Evolutionary conservation across 2,797 vertebrate genomes (phyloP).

Genomic region (Enteromius anoplus): DNA sequence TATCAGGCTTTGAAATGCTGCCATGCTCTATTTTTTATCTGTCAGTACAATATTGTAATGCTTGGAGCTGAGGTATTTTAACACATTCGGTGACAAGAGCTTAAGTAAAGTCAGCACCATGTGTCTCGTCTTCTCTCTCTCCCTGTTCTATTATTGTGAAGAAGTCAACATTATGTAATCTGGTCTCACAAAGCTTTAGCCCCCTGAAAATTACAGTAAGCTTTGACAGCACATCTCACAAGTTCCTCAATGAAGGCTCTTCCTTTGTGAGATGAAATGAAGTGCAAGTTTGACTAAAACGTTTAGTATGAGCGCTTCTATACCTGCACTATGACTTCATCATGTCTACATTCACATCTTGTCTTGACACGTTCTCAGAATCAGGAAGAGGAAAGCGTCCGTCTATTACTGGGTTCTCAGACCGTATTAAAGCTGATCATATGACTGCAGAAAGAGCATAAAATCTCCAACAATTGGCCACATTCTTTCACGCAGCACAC

Average conservation of each 20-base stretch:
- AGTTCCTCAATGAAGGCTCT: neutral
- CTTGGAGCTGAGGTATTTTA: neutral
- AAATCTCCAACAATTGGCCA: slow-evolving; percentile 60
- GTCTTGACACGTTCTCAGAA: slow-evolving; percentile 40
- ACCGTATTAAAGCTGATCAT: slow-evolving; percentile 64
- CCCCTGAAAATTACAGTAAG: neutral
- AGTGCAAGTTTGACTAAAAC: neutral
- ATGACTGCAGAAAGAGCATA: slow-evolving; percentile 68
- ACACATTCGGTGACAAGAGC: neutral
- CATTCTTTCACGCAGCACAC: slow-evolving; percentile 67
- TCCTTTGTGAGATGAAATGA: neutral
- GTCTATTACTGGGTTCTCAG: neutral
- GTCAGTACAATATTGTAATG: neutral
- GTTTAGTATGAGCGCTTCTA: neutral
- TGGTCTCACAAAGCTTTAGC: neutral
- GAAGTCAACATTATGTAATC: neutral
- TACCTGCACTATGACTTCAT: slow-evolving; percentile 1
- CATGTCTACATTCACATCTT: neutral
- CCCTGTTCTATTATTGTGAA: neutral
- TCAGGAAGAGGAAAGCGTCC: neutral
- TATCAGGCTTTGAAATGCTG: neutral
- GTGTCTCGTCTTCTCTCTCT: neutral
- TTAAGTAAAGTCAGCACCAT: neutral
- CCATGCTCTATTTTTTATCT: neutral
- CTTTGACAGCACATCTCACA: neutral